Percentiles rank a stretch among this genome's conserved stretches.
These are phyloP conservation scores for Paguma larvata DNA, from an alignment of 2,797 vertebrate species.

Conservation along the genomic window DNA sequence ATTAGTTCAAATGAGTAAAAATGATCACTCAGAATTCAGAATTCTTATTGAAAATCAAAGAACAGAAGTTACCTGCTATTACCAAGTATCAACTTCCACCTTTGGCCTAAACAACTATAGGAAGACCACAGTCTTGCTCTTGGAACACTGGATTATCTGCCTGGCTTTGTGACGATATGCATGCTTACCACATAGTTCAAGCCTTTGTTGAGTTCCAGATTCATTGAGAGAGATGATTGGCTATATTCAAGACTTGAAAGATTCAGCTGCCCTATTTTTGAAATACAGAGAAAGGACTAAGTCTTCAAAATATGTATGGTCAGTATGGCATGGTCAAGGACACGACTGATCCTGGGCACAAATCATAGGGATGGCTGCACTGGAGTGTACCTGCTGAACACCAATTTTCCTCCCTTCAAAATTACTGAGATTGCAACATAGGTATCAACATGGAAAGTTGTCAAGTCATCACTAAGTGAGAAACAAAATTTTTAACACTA, in stretches of 20 bases:
- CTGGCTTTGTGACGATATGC: not conserved
- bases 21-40: not conserved
- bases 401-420: not conserved
- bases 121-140: not conserved
- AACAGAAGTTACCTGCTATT: not conserved
- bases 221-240: not conserved
- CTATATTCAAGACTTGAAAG: not conserved
- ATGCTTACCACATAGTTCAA: not conserved
- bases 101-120: not conserved
- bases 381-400: not conserved
- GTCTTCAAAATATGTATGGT: not conserved
- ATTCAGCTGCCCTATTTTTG: not conserved
- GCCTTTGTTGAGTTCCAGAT: not conserved
- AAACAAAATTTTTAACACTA: not conserved
- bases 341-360: not conserved
- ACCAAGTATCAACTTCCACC: not conserved
- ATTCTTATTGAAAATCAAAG: constrained; percentile 13
- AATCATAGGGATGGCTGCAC: not conserved
- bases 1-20: not conserved
- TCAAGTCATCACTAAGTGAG: not conserved
- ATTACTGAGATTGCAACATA: not conserved
- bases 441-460: not conserved
- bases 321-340: not conserved
- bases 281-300: not conserved
- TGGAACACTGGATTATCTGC: not conserved